phyloP scores from a whole-genome alignment of 2,113 vertebrate genomes.

The Scalopus aquaticus region DNA sequence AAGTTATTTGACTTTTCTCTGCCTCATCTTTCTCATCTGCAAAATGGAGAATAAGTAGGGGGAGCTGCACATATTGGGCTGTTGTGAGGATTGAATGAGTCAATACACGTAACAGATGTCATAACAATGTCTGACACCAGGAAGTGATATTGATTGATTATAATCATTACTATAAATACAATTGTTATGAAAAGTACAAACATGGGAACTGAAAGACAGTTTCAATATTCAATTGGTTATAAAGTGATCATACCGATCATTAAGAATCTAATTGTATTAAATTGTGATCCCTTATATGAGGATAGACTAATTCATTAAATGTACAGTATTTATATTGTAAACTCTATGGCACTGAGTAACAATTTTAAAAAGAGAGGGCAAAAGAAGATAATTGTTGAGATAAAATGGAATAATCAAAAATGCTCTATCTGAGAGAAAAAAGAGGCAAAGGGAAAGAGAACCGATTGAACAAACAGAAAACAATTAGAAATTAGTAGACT shows the following conservation, averaged over 20 bases:
- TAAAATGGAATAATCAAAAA: slow-evolving; percentile 33
- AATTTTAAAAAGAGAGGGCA: not conserved
- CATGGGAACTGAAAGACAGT: not conserved
- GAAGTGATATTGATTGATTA: not conserved
- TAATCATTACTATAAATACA: not conserved
- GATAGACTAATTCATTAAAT: not conserved
- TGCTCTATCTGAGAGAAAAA: not conserved
- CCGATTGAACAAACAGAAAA: not conserved
- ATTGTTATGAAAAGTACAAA: slow-evolving; percentile 16
- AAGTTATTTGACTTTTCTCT: not conserved
- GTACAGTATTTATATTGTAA: not conserved
- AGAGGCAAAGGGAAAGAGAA: not conserved
- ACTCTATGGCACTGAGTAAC: not conserved
- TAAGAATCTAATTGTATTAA: not conserved
- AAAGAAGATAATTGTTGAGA: not conserved
- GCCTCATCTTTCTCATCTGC: not conserved
- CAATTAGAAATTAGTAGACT: not conserved
- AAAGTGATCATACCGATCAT: not conserved
- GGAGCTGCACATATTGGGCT: not conserved
- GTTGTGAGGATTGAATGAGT: not conserved
- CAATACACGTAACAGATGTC: not conserved
- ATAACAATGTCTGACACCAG: not conserved
- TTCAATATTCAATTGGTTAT: not conserved
- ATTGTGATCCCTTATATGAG: not conserved
- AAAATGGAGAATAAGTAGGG: not conserved